Evolutionary conservation across 1,140 invertebrate species (phyloP), one percentile per base, ranked within the genome.

Genomic region (Kradibia gibbosae): DNA sequence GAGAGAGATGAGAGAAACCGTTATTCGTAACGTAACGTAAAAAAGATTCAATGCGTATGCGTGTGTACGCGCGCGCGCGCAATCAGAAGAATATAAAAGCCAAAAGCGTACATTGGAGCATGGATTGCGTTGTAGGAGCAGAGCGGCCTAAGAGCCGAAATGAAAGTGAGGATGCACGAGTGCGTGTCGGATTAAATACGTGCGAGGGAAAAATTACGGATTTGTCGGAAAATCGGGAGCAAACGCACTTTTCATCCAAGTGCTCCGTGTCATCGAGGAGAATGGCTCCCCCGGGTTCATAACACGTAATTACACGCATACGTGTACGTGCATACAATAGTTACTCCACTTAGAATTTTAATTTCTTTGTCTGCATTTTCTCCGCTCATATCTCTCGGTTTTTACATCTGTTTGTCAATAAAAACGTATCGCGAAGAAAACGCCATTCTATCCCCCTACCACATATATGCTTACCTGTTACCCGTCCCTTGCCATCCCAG

Each of bases 151-250:
- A 60, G 50, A 55, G 28, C 75, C 45, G 45, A 78, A 78, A 82
- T 50, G 71, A 76, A 78, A 82, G 71, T 67, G 45, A 72, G 60
- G 31, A 78, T 80, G 81, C 82, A 84, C 83, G 71, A 42, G 83
- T 86, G 84, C 85, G 83, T 84, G 83, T 84, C 77, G 79, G 82
- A 83, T 85, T 84, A 86, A 86, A 86, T 87, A 88, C 87, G 86
- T 86, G 36, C 70, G 36, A 83, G 72, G 83, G 84, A 86, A 86
- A 86, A 89, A 85, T 83, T 83, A 77, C 78, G 34, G 62, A 20
- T 67, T 87, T 87, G 86, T 91, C 88, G 89, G 89, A 90, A 90
- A 90, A 87, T 89, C 86, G 85, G 84, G 36, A 80, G 83, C 80
- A 70, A 82, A 84, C 84, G 71, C 50, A 53, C 77, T 83, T 85